These are phyloP conservation scores for Amblyopsis hoosieri DNA, from an alignment of 2,797 vertebrate genomes.

Conservation along the genomic window DNA sequence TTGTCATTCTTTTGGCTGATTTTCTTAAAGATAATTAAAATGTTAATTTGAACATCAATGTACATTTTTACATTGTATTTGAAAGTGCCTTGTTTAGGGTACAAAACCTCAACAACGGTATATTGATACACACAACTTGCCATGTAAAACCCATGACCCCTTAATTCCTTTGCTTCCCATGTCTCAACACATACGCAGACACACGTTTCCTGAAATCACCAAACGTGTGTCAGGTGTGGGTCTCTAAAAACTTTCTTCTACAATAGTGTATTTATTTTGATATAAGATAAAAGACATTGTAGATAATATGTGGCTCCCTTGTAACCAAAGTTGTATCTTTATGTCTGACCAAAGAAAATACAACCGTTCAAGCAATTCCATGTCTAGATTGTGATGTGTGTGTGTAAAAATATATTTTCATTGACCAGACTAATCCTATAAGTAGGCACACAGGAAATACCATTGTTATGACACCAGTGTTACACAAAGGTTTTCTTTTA, in stretches of 20 bases:
- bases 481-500: no score
- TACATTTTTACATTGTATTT: conserved; percentile 48
- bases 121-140: conserved; percentile 18
- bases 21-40: conserved; percentile 26
- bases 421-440: no score
- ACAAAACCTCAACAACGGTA: not conserved
- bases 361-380: no score
- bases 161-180: conserved; percentile 11
- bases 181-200: conserved; percentile 25
- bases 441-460: no score
- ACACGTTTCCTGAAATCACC: conserved; percentile 25
- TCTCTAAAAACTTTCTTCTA: conserved; percentile 36
- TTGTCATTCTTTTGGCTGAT: conserved; percentile 21
- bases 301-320: conserved; percentile 35
- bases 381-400: not conserved
- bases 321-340: not conserved
- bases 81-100: conserved; percentile 65
- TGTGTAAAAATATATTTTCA: no score
- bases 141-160: conserved; percentile 32
- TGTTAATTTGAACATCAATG: conserved; percentile 50
- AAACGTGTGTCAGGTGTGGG: conserved; percentile 28
- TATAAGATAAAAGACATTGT: conserved; percentile 72
- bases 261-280: conserved; percentile 63
- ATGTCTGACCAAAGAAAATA: conserved; percentile 2
- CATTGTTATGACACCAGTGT: no score